Percentiles rank a stretch among this genome's conserved stretches.
phyloP scores from a whole-genome alignment of 2,113 vertebrate species.

The Calidris pugnax region DNA sequence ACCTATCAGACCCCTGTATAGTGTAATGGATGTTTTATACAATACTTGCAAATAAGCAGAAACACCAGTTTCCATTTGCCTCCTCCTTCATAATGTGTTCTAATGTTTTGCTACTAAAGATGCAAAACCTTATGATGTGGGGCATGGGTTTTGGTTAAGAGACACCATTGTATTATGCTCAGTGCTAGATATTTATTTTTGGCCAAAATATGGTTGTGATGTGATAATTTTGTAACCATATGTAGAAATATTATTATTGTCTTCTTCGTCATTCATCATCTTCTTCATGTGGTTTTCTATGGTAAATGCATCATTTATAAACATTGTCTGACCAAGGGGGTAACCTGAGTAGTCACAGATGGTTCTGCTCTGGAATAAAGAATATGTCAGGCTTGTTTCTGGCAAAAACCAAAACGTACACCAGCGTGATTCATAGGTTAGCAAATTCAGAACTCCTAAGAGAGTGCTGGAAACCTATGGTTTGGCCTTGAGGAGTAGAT shows the following conservation, averaged over 20 bases:
- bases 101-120: neutral
- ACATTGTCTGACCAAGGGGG: neutral
- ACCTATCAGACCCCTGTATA: accelerated
- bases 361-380: neutral
- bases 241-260: neutral
- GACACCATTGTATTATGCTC: neutral
- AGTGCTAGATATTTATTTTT: neutral
- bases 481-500: neutral
- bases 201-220: neutral
- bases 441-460: neutral
- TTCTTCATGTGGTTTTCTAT: neutral
- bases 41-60: neutral
- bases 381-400: neutral
- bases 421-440: neutral
- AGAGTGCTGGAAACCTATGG: neutral
- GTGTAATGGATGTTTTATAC: neutral
- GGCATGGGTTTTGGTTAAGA: neutral
- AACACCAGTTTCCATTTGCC: neutral
- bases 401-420: neutral
- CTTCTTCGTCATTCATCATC: neutral
- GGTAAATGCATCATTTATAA: neutral
- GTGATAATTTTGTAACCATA: neutral
- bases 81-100: neutral
- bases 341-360: neutral
- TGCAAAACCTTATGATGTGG: neutral